Conservation (phyloP, 2,113 vertebrate genomes). For the Thamnophis sirtalis region DNA sequence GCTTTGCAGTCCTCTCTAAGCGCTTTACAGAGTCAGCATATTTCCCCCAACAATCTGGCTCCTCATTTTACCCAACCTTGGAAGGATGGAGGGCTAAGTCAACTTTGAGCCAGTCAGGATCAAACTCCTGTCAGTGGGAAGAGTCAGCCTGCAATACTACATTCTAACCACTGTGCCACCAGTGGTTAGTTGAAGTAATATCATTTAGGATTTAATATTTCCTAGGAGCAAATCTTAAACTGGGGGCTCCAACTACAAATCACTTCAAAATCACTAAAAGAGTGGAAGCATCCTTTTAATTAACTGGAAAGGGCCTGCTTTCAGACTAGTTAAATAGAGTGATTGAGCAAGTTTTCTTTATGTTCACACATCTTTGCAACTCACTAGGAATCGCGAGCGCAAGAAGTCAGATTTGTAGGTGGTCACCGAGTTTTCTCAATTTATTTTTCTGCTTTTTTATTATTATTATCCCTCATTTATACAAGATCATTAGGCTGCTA, state of each 20-base stretch:
- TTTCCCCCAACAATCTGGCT: neutral
- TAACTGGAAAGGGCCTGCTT: neutral
- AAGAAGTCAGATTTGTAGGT: neutral
- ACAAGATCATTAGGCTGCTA: neutral
- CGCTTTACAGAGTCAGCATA: neutral
- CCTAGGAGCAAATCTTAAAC: neutral
- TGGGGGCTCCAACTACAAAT: neutral
- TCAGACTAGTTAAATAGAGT: neutral
- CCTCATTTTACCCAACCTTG: neutral
- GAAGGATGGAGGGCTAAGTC: neutral
- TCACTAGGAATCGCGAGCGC: neutral
- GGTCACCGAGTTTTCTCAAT: neutral
- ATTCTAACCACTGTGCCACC: neutral
- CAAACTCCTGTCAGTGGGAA: neutral
- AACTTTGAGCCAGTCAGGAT: neutral
- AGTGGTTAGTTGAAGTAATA: neutral
- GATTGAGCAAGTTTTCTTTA: neutral
- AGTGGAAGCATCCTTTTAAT: neutral
- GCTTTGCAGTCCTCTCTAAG: neutral
- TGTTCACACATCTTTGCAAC: conserved; percentile 7
- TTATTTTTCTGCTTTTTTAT: neutral
- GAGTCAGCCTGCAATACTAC: neutral
- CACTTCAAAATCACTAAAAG: neutral
- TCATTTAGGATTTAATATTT: neutral
- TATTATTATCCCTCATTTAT: conserved; percentile 11